phyloP scores from a whole-genome alignment of 2,888 invertebrate species.

The Cantharis nigra region DNA sequence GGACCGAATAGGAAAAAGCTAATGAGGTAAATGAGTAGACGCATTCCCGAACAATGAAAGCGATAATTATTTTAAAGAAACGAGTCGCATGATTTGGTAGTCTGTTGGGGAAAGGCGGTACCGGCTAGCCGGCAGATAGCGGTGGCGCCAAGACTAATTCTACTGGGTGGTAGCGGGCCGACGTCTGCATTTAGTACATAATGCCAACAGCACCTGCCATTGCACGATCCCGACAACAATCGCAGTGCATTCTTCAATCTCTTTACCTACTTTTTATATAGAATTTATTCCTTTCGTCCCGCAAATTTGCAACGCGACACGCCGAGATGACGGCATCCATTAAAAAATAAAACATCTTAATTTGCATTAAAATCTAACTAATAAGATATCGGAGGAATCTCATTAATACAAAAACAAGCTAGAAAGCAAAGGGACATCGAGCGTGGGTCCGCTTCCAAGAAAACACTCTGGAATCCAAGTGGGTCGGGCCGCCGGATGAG shows the following conservation, averaged over 20 bases:
- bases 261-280: neutral
- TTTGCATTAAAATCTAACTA: neutral
- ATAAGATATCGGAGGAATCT: neutral
- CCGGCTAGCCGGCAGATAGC: slow-evolving; percentile 45
- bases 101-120: slow-evolving; percentile 30
- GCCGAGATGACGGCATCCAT: neutral
- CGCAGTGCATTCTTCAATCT: neutral
- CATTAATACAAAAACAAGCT: neutral
- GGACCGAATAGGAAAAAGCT: neutral
- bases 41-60: slow-evolving; percentile 22
- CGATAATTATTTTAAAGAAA: slow-evolving; percentile 34
- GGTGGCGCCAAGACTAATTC: slow-evolving; percentile 49
- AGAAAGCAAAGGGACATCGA: neutral
- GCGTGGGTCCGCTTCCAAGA: slow-evolving; percentile 41
- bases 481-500: slow-evolving; percentile 47
- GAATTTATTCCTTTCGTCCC: neutral
- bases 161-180: slow-evolving; percentile 44
- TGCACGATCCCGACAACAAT: neutral
- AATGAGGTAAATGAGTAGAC: slow-evolving; percentile 16
- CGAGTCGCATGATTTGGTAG: slow-evolving; percentile 33
- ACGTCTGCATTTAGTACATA: slow-evolving; percentile 28
- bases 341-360: neutral
- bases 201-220: slow-evolving; percentile 2
- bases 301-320: neutral
- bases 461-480: slow-evolving; percentile 47